Percentiles rank a stretch among this genome's conserved stretches.
phyloP scores from a whole-genome alignment of 2,888 invertebrate genomes.

The Dryococelus australis region DNA sequence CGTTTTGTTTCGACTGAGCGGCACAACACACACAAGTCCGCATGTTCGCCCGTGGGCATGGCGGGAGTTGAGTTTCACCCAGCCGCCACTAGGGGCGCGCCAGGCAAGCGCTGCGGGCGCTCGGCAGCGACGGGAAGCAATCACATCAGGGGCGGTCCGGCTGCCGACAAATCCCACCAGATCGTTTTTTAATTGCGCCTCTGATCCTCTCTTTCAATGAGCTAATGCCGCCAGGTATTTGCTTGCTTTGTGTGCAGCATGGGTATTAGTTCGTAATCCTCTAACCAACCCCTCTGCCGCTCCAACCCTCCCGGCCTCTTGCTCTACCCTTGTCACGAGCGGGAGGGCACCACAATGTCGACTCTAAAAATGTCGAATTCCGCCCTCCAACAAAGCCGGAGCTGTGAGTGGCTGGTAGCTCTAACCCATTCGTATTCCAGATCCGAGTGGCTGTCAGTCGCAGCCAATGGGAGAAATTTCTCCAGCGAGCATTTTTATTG shows the following conservation, averaged over 20 bases:
- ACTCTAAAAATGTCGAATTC: not conserved
- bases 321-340: not conserved
- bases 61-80: not conserved
- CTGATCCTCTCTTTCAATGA: conserved; percentile 30
- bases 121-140: not conserved
- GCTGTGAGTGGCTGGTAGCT: not conserved
- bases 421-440: not conserved
- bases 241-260: conserved; percentile 27
- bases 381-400: not conserved
- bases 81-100: not conserved
- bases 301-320: not conserved
- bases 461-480: too few species aligned
- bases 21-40: too few species aligned
- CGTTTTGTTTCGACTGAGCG: too few species aligned
- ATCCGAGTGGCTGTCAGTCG: not conserved
- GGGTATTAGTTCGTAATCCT: conserved; percentile 29
- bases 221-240: conserved; percentile 28
- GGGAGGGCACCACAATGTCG: not conserved
- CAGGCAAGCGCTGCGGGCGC: not conserved
- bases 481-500: too few species aligned
- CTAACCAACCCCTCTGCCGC: not conserved
- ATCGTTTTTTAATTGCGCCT: conserved; percentile 29
- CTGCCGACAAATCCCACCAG: conserved; percentile 12
- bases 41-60: not conserved
- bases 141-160: conserved; percentile 11